phyloP scores from a whole-genome alignment of 2,797 vertebrate species.

The Darevskia mixta region DNA sequence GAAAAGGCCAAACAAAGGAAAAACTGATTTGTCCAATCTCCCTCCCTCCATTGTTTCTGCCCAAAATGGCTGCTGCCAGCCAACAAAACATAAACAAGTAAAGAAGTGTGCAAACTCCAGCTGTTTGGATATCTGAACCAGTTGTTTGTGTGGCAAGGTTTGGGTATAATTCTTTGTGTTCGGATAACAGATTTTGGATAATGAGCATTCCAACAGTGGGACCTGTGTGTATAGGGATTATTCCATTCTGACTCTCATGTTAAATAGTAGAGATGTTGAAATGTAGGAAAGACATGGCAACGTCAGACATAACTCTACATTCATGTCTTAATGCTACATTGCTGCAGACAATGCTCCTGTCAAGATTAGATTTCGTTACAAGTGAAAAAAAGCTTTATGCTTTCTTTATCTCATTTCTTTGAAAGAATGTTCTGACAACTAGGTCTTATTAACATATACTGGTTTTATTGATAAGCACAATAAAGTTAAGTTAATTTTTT shows the following conservation, averaged over 20 bases:
- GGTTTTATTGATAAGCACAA: constrained; percentile 14
- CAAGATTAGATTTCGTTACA: constrained; percentile 20
- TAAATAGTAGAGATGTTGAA: neutral
- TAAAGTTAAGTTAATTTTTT: constrained; percentile 46
- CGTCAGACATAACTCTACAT: neutral
- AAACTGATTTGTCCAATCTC: no score
- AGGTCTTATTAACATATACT: constrained; percentile 32
- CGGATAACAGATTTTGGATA: no score
- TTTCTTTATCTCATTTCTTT: constrained; percentile 32
- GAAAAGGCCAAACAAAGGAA: no score
- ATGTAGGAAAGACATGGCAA: neutral
- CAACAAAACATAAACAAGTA: no score
- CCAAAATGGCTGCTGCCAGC: no score
- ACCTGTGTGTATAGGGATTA: neutral
- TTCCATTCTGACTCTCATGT: neutral
- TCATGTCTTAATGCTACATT: constrained; percentile 16
- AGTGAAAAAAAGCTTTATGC: constrained; percentile 16
- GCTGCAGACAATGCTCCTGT: neutral
- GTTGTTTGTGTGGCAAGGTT: no score
- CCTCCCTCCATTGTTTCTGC: no score
- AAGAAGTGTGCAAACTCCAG: no score
- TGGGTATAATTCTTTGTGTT: no score
- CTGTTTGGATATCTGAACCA: no score
- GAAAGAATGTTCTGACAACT: constrained; percentile 9
- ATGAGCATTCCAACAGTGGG: no score